Percentiles rank a stretch among this genome's conserved stretches.
Conservation (phyloP, 1,140 invertebrate genomes). For the Habropoda laboriosa region DNA sequence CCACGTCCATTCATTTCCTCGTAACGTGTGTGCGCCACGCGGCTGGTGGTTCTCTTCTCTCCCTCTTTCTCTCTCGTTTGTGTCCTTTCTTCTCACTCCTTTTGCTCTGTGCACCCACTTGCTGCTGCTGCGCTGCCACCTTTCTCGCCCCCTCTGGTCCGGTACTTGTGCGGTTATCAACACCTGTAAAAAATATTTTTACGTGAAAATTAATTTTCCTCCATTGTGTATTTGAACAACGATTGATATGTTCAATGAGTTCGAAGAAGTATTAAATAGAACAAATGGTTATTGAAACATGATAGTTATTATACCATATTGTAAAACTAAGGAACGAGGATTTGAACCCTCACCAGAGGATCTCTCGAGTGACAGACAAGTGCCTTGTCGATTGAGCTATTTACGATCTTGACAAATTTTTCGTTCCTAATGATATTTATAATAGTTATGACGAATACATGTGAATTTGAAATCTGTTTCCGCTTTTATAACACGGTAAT, state of each 20-base stretch:
- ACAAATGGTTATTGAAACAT: background rate
- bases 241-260: no score
- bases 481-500: background rate
- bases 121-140: background rate
- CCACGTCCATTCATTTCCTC: conserved; percentile 59
- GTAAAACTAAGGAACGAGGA: no score
- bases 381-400: background rate
- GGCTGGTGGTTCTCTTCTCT: background rate
- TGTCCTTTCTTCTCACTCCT: background rate
- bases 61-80: background rate
- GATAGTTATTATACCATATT: no score
- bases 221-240: background rate
- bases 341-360: background rate
- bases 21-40: conserved; percentile 11
- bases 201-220: conserved; percentile 23
- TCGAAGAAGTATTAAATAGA: background rate
- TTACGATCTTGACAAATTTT: background rate
- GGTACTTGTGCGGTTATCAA: no score
- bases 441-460: no score
- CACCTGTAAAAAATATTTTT: conserved; percentile 46
- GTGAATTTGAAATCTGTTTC: background rate
- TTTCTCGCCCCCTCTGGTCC: background rate
- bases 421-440: background rate
- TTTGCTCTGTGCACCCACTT: background rate
- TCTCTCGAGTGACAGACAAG: background rate